These are phyloP conservation scores for Diplodus puntazzo DNA, from an alignment of 2,797 vertebrate species.

Conservation along the genomic window DNA sequence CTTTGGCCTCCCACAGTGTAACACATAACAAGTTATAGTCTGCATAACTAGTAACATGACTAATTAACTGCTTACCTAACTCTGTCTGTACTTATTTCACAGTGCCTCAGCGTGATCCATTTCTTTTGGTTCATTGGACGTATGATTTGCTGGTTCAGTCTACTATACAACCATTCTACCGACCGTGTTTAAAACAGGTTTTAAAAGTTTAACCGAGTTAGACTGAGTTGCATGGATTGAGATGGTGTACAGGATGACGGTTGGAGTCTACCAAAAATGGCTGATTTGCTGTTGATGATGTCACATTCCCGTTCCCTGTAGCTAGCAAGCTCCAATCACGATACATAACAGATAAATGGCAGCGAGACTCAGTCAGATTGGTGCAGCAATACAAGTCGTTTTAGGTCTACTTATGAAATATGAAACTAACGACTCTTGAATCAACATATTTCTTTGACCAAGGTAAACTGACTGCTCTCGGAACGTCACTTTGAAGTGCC, in stretches of 20 bases:
- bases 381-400: neutral
- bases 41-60: too few relatives aligned
- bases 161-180: too few relatives aligned
- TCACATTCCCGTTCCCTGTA: neutral
- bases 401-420: neutral
- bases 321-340: neutral
- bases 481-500: neutral
- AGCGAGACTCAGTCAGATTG: neutral
- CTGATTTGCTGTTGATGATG: neutral
- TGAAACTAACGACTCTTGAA: neutral
- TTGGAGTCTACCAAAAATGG: neutral
- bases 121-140: too few relatives aligned
- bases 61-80: too few relatives aligned
- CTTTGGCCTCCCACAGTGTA: too few relatives aligned
- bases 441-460: neutral
- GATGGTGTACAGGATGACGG: neutral
- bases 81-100: too few relatives aligned
- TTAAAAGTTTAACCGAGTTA: too few relatives aligned
- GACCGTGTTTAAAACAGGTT: too few relatives aligned
- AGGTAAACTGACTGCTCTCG: neutral
- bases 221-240: too few relatives aligned
- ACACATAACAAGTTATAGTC: too few relatives aligned
- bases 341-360: neutral
- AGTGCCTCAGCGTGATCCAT: too few relatives aligned
- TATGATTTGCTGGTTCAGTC: too few relatives aligned